Evolutionary conservation across 2,797 vertebrate genomes (phyloP).

Genomic region (Mus spretus): DNA sequence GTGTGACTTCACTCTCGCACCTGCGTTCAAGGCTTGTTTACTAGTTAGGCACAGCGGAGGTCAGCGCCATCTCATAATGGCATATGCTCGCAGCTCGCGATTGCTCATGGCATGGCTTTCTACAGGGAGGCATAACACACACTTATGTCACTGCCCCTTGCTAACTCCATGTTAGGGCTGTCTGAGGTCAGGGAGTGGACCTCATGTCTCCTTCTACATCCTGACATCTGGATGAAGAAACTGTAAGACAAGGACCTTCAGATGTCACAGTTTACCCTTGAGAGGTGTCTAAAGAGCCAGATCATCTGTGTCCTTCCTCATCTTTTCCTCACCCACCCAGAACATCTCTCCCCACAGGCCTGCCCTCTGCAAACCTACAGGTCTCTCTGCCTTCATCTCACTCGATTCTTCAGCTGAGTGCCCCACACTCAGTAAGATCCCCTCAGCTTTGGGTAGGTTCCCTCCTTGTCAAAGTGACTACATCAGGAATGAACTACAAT

Average conservation of each 20-base stretch:
- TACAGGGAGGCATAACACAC: too few relatives aligned
- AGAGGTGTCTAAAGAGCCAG: fast-evolving
- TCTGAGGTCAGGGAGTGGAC: too few relatives aligned
- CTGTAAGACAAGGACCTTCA: not conserved
- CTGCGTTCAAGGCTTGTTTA: too few relatives aligned
- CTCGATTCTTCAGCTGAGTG: not conserved
- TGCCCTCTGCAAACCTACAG: fast-evolving
- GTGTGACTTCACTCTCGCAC: too few relatives aligned
- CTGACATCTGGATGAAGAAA: fast-evolving
- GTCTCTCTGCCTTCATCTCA: not conserved
- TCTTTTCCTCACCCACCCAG: too few relatives aligned
- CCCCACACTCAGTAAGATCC: not conserved
- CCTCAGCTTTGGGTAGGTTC: not conserved
- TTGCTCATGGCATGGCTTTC: too few relatives aligned
- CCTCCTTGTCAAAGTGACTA: too few relatives aligned
- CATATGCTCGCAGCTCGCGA: too few relatives aligned
- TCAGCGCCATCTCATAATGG: too few relatives aligned
- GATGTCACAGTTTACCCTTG: not conserved
- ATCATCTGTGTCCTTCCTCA: fast-evolving
- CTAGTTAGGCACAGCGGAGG: too few relatives aligned
- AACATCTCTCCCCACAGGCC: too few relatives aligned
- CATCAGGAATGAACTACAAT: too few relatives aligned
- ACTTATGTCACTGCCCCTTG: fast-evolving
- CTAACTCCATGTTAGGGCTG: fast-evolving
- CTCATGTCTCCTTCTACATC: fast-evolving